A percentile compares a stretch with the other conserved stretches of the same genome.
Evolutionary conservation across 2,797 vertebrate species (phyloP).

Genomic region (Argya squamiceps): DNA sequence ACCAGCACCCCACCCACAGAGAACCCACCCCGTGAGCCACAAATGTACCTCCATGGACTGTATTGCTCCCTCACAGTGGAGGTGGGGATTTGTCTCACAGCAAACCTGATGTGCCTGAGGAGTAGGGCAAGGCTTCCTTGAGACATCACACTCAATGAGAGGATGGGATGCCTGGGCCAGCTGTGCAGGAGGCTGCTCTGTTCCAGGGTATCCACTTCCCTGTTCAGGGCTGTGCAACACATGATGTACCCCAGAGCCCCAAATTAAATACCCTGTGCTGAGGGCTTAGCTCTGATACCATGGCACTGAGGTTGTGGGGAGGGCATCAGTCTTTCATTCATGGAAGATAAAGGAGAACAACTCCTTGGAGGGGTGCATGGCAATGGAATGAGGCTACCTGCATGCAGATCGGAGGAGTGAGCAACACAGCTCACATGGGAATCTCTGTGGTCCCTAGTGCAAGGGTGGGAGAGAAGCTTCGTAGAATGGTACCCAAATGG

Average conservation of each 20-base stretch:
- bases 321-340: background rate
- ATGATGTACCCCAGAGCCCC: background rate
- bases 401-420: background rate
- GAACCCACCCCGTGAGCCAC: background rate
- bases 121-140: fast-evolving
- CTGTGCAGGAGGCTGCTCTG: background rate
- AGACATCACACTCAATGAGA: background rate
- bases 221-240: fast-evolving
- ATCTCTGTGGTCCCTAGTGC: fast-evolving
- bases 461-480: background rate
- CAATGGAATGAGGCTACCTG: background rate
- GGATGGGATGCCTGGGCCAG: background rate
- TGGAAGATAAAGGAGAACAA: background rate
- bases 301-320: background rate
- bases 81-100: background rate
- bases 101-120: background rate
- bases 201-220: background rate
- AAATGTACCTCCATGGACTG: too few species aligned
- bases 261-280: background rate
- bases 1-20: background rate
- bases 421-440: fast-evolving
- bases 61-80: background rate
- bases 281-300: background rate
- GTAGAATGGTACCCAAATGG: background rate
- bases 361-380: fast-evolving